These are phyloP conservation scores for Leptopilina drosophilae DNA, from an alignment of 2,888 invertebrate species.

Conservation along the genomic window DNA sequence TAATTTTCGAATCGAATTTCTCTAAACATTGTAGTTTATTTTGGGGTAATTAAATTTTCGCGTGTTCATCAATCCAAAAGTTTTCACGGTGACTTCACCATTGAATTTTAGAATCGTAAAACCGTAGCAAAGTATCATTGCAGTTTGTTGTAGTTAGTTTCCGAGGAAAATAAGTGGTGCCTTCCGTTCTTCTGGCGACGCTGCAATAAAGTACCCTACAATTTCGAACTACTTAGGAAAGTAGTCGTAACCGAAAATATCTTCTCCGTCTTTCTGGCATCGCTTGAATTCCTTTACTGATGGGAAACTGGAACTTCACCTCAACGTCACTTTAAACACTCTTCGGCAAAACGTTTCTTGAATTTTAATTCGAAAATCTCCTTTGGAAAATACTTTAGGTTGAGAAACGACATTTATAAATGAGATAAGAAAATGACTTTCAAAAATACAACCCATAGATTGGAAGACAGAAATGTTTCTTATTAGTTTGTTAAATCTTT, in stretches of 20 bases:
- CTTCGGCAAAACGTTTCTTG: conserved; percentile 13
- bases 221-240: conserved; percentile 50
- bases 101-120: conserved; percentile 51
- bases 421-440: conserved; percentile 5
- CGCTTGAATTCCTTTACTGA: conserved; percentile 47
- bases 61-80: conserved; percentile 42
- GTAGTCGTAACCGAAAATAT: conserved; percentile 48
- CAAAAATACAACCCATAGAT: background rate
- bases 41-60: conserved; percentile 45
- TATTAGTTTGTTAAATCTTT: too few relatives aligned
- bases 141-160: conserved; percentile 44
- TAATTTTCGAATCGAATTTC: conserved; percentile 43
- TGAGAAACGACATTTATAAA: background rate
- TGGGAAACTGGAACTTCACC: conserved; percentile 42
- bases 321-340: conserved; percentile 11
- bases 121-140: conserved; percentile 49
- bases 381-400: background rate
- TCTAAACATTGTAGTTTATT: background rate
- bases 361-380: conserved; percentile 9
- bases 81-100: conserved; percentile 12
- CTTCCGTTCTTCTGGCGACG: conserved; percentile 46
- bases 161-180: conserved; percentile 50
- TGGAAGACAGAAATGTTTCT: too few relatives aligned
- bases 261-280: conserved; percentile 45
- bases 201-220: conserved; percentile 49